Evolutionary conservation across 1,140 invertebrate genomes (phyloP).

Genomic region (Drosophila varians): DNA sequence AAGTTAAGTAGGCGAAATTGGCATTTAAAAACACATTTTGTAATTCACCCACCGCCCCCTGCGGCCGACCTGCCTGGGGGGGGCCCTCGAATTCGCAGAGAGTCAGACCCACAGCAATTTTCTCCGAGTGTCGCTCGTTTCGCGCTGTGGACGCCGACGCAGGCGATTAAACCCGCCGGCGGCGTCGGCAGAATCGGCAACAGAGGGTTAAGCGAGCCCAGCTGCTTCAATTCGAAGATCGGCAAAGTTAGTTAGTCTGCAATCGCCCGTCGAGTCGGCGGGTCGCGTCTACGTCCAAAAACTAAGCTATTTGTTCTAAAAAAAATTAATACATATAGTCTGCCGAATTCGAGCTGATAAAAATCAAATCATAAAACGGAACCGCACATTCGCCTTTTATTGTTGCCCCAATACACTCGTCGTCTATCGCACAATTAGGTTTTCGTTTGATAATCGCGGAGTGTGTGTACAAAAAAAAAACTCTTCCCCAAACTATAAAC

Average conservation of each 20-base stretch:
- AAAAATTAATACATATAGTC: neutral
- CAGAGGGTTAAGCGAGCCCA: slow-evolving; percentile 68
- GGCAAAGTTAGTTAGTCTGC: slow-evolving; percentile 75
- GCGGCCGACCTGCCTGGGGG: neutral
- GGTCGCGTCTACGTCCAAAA: slow-evolving; percentile 11
- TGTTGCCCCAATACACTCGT: slow-evolving; percentile 7
- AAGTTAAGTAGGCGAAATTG: slow-evolving; percentile 46
- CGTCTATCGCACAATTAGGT: slow-evolving; percentile 31
- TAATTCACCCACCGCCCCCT: slow-evolving; percentile 3
- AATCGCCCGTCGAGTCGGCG: slow-evolving; percentile 65
- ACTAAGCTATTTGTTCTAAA: slow-evolving; percentile 12
- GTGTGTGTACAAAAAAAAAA: slow-evolving; percentile 28
- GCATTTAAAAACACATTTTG: slow-evolving; percentile 57
- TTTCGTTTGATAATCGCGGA: slow-evolving; percentile 30
- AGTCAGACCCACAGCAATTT: slow-evolving; percentile 5
- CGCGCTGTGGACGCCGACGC: neutral
- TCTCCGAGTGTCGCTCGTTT: slow-evolving; percentile 7
- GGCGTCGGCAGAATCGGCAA: slow-evolving; percentile 25
- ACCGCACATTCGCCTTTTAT: slow-evolving; percentile 16
- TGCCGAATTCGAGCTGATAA: slow-evolving; percentile 9
- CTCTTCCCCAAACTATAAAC: slow-evolving; percentile 3
- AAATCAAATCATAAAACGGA: slow-evolving; percentile 35
- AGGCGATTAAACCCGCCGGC: slow-evolving; percentile 21
- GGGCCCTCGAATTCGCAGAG: neutral
- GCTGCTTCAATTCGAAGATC: slow-evolving; percentile 69